phyloP scores from a whole-genome alignment of 2,113 vertebrate genomes.

The Oophaga pumilio region DNA sequence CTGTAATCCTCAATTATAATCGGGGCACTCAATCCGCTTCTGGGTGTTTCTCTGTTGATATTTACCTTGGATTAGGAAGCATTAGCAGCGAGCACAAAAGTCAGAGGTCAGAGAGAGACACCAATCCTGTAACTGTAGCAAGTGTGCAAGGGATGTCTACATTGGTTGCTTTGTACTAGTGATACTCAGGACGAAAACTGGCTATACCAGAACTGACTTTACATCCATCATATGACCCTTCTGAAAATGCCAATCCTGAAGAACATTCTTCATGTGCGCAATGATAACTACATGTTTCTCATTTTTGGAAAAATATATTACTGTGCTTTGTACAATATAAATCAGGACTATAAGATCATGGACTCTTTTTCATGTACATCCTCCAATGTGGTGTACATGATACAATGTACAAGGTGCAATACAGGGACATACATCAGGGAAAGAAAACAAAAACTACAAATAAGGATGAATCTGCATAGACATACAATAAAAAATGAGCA shows the following conservation, averaged over 20 bases:
- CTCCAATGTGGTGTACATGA: no score
- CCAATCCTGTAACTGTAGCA: slow-evolving; percentile 1
- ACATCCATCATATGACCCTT: neutral
- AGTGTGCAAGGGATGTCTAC: slow-evolving; percentile 2
- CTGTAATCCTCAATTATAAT: slow-evolving; percentile 22
- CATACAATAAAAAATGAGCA: no score
- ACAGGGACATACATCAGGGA: no score
- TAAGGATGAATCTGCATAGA: no score
- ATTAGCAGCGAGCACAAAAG: slow-evolving; percentile 48
- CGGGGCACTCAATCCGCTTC: slow-evolving; percentile 34
- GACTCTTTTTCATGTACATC: no score
- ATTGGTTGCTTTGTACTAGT: slow-evolving; percentile 9
- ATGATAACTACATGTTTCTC: no score
- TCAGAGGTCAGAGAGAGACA: slow-evolving; percentile 25
- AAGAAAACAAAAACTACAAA: no score
- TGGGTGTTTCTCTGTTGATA: slow-evolving; percentile 47
- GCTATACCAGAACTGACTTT: neutral
- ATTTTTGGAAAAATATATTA: no score
- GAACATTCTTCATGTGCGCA: no score
- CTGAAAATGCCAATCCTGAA: neutral
- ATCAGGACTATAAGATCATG: no score
- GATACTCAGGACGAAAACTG: neutral
- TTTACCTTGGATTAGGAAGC: slow-evolving; percentile 46
- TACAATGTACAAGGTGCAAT: no score
- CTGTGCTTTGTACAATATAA: no score